phyloP scores from a whole-genome alignment of 1,140 invertebrate genomes.

The Wiebesia pumilae region DNA sequence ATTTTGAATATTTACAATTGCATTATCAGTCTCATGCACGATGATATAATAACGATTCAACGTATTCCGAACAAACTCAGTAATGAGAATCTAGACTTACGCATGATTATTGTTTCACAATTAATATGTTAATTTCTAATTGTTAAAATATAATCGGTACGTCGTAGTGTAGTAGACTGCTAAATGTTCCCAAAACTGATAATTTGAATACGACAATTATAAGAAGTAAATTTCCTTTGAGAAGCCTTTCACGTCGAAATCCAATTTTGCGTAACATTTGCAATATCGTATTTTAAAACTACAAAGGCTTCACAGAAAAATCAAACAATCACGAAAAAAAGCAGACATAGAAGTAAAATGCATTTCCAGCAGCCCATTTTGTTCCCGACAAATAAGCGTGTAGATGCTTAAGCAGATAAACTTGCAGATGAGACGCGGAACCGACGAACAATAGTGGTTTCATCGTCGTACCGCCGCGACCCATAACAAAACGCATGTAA shows the following conservation, averaged over 20 bases:
- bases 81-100: background rate
- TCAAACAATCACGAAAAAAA: background rate
- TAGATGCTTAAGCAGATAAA: constrained; percentile 52
- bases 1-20: background rate
- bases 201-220: background rate
- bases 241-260: constrained; percentile 33
- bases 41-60: background rate
- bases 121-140: background rate
- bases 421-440: constrained; percentile 50
- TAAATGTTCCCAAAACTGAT: background rate
- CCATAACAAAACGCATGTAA: constrained; percentile 51
- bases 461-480: constrained; percentile 32
- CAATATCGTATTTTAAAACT: constrained; percentile 34
- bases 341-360: background rate
- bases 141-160: background rate
- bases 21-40: background rate
- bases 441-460: constrained; percentile 42
- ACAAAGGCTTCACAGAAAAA: background rate
- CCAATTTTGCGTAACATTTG: constrained; percentile 16
- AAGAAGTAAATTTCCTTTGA: constrained; percentile 26
- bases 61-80: background rate
- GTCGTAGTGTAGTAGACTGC: background rate
- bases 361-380: constrained; percentile 7
- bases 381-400: constrained; percentile 45
- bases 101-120: background rate